These are phyloP conservation scores for Sarcophilus harrisii DNA, from an alignment of 2,797 vertebrate species.

Conservation along the genomic window DNA sequence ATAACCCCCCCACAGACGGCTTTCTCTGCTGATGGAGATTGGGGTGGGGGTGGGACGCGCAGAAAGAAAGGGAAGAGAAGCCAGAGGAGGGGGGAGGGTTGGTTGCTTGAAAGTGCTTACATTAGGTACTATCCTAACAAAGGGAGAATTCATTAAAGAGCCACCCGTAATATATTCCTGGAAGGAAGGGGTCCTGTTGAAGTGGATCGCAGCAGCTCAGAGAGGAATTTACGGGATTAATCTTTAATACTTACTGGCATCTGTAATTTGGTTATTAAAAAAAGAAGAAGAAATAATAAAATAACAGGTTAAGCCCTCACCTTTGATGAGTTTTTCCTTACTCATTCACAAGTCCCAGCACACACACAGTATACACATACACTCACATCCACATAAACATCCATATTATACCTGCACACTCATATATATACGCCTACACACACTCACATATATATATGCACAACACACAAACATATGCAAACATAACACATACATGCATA, in stretches of 20 bases:
- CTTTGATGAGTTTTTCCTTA: slow-evolving; percentile 27
- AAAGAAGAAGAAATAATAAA: slow-evolving; percentile 68
- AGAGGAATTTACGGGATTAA: slow-evolving; percentile 65
- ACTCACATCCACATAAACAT: neutral
- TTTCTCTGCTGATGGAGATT: neutral
- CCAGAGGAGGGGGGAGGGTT: neutral
- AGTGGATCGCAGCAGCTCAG: slow-evolving; percentile 54
- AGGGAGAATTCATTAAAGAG: neutral
- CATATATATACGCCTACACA: neutral
- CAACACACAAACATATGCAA: neutral
- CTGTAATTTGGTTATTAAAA: slow-evolving; percentile 68
- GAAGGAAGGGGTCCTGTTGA: slow-evolving; percentile 25
- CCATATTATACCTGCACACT: neutral
- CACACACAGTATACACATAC: neutral
- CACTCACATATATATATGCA: neutral
- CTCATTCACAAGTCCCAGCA: neutral
- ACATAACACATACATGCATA: no score
- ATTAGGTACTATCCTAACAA: slow-evolving; percentile 4
- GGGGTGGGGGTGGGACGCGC: no score
- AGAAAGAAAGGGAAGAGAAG: neutral
- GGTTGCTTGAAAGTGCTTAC: neutral
- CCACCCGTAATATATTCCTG: slow-evolving; percentile 3
- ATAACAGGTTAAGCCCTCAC: slow-evolving; percentile 49
- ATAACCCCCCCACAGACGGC: neutral
- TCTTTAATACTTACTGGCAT: slow-evolving; percentile 57